Evolutionary conservation across 2,113 vertebrate species (phyloP).

Genomic region (crab-eating macaque (Macaca fascicularis)): T2T-MFA8v1.1 NC_088385.1:14717001-14717500

Average conservation of each 20-base stretch:
- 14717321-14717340: neutral
- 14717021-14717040: neutral
- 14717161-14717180: neutral
- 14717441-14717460: no score
- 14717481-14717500: no score
- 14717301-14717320: neutral
- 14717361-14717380: neutral
- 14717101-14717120: neutral
- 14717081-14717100: neutral
- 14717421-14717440: no score
- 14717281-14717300: neutral
- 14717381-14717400: neutral
- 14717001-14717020: neutral
- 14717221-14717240: neutral
- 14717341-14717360: neutral
- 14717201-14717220: neutral
- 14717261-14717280: fast-evolving
- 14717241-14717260: no score
- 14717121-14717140: neutral
- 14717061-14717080: neutral
- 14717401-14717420: no score
- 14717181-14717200: neutral
- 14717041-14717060: neutral
- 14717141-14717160: neutral
- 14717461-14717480: no score